Percentiles rank a stretch among this genome's conserved stretches.
phyloP scores from a whole-genome alignment of 2,888 invertebrate species.

The Schizaphis graminum region DNA sequence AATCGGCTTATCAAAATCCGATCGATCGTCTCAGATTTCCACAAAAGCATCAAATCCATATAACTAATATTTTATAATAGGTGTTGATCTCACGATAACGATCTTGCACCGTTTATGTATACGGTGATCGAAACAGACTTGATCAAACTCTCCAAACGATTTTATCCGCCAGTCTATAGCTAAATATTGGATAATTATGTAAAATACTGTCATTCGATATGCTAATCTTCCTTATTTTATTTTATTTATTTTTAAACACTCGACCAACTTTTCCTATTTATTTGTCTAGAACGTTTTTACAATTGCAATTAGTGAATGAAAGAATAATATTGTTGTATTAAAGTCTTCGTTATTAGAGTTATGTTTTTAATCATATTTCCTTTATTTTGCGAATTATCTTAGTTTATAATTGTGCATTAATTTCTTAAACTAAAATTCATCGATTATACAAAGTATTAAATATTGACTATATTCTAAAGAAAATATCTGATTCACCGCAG shows the following conservation, averaged over 20 bases:
- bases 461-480: background rate
- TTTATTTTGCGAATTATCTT: background rate
- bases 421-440: background rate
- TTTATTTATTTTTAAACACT: background rate
- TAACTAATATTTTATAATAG: background rate
- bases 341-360: background rate
- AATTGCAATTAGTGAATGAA: background rate
- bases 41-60: background rate
- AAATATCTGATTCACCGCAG: background rate
- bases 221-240: background rate
- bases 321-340: background rate
- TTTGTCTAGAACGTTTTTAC: background rate
- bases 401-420: background rate
- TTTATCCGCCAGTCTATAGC: background rate
- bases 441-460: background rate
- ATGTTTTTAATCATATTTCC: too few relatives aligned
- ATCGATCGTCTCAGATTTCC: background rate
- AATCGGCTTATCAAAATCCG: background rate
- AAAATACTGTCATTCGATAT: background rate
- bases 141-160: background rate
- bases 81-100: background rate
- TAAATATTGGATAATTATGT: background rate
- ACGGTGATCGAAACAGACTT: background rate
- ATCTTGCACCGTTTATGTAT: background rate
- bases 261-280: background rate